Evolutionary conservation across 92 coral and sea anemone species (phyloP).

Genomic region (Siderastrea siderea): DNA sequence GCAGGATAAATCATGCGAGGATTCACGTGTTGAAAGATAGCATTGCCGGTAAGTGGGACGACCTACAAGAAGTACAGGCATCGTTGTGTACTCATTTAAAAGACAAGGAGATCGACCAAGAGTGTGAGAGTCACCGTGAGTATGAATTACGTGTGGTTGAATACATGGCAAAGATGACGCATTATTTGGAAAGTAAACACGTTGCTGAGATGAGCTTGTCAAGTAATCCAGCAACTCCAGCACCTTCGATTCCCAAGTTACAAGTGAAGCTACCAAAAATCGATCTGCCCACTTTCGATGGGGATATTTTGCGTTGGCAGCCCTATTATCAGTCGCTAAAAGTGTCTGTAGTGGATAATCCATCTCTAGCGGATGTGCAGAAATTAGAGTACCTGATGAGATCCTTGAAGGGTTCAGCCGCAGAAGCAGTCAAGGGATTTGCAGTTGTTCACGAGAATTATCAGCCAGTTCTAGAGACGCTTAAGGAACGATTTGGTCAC

Average conservation of each 20-base stretch:
- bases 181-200: neutral
- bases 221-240: too few species aligned
- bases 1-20: neutral
- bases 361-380: too few species aligned
- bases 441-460: slow-evolving; percentile 36
- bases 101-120: slow-evolving; percentile 25
- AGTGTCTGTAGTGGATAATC: too few species aligned
- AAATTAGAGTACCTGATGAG: too few species aligned
- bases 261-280: too few species aligned
- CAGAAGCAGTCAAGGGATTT: slow-evolving; percentile 39
- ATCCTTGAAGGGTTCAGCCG: slow-evolving; percentile 44
- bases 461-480: slow-evolving; percentile 22
- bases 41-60: slow-evolving; percentile 17
- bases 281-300: too few species aligned
- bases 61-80: slow-evolving; percentile 32
- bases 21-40: slow-evolving; percentile 24
- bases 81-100: slow-evolving; percentile 9
- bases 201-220: neutral
- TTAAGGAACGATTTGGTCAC: slow-evolving; percentile 50
- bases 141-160: slow-evolving; percentile 32
- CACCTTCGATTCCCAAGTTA: too few species aligned
- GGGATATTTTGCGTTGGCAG: too few species aligned
- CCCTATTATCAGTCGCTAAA: too few species aligned
- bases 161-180: slow-evolving; percentile 22
- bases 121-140: slow-evolving; percentile 29